Conservation (phyloP, 2,113 vertebrate species). For the Coregonus clupeaformis region DNA sequence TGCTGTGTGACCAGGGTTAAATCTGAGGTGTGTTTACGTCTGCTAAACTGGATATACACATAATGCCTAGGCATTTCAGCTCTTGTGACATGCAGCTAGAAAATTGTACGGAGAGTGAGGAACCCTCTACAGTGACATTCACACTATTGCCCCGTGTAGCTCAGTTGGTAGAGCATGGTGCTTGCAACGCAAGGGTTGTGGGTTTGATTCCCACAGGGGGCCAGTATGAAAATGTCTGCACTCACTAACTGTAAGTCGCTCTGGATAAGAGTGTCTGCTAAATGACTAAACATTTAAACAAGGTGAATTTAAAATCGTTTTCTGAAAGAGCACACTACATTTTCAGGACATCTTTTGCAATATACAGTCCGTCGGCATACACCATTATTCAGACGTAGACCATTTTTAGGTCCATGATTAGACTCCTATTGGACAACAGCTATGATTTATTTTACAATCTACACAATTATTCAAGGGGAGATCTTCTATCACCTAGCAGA, state of each 20-base stretch:
- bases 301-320: background rate
- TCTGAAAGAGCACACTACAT: background rate
- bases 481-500: background rate
- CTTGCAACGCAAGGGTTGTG: too few species aligned
- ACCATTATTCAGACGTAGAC: too few species aligned
- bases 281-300: too few species aligned
- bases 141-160: too few species aligned
- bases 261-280: too few species aligned
- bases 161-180: too few species aligned
- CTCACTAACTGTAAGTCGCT: too few species aligned
- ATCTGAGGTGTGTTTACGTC: constrained; percentile 45
- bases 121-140: background rate
- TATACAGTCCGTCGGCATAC: background rate
- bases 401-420: too few species aligned
- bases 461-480: background rate
- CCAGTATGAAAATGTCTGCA: too few species aligned
- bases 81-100: constrained; percentile 24
- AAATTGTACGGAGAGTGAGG: background rate
- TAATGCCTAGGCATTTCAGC: constrained; percentile 50
- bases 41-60: constrained; percentile 56
- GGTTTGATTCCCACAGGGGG: too few species aligned
- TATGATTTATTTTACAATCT: background rate
- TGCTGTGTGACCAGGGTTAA: constrained; percentile 54
- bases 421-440: background rate
- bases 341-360: background rate